Evolutionary conservation across 64 coral and sea anemone species (phyloP).

Genomic region (Orbicella faveolata): DNA sequence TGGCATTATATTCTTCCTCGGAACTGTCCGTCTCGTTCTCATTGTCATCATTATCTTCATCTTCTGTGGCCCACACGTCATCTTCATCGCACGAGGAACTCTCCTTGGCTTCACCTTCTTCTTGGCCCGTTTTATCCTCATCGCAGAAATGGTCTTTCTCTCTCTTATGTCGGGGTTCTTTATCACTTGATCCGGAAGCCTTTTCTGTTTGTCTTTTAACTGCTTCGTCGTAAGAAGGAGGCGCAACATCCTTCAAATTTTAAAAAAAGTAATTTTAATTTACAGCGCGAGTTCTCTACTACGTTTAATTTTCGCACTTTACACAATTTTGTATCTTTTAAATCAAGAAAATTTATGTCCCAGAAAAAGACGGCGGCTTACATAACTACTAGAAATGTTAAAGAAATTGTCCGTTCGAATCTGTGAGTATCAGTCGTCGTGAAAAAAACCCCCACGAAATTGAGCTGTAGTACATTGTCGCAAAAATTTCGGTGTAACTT

Average conservation of each 20-base stretch:
- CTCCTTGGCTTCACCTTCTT: background rate
- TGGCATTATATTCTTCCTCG: background rate
- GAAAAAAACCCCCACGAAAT: too few relatives aligned
- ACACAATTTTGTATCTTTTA: too few relatives aligned
- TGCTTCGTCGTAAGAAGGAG: slow-evolving; percentile 4
- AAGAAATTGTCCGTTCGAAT: too few relatives aligned
- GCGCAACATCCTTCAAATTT: background rate
- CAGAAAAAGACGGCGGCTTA: too few relatives aligned
- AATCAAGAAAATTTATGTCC: too few relatives aligned
- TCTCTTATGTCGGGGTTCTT: background rate
- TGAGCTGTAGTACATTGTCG: too few relatives aligned
- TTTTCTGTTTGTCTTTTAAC: background rate
- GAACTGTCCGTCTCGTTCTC: slow-evolving; percentile 33
- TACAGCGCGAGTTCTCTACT: too few relatives aligned
- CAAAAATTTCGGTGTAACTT: too few relatives aligned
- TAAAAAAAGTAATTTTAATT: too few relatives aligned
- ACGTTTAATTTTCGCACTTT: too few relatives aligned
- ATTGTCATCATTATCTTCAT: slow-evolving; percentile 3
- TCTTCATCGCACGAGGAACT: slow-evolving; percentile 34
- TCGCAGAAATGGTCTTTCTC: background rate
- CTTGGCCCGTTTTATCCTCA: background rate
- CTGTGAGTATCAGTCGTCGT: too few relatives aligned
- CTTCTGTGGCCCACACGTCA: slow-evolving; percentile 31
- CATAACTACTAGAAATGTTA: too few relatives aligned
- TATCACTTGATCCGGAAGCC: background rate